phyloP scores from a whole-genome alignment of 2,888 invertebrate genomes.

The Melanophora roralis region DNA sequence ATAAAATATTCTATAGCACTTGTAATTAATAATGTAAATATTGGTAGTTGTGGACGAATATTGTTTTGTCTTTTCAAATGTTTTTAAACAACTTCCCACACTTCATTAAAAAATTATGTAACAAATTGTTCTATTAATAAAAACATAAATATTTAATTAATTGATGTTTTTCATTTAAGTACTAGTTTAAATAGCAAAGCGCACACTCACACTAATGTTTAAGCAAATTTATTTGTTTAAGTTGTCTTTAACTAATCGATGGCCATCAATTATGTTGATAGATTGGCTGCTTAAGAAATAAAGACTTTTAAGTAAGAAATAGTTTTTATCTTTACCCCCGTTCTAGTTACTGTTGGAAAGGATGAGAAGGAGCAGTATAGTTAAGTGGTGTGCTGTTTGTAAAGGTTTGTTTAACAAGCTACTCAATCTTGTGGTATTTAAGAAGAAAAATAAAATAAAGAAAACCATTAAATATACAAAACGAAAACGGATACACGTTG shows the following conservation, averaged over 20 bases:
- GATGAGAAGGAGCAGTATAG: neutral
- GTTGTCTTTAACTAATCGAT: constrained; percentile 71
- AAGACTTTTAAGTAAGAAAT: constrained; percentile 64
- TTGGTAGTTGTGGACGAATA: neutral
- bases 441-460: neutral
- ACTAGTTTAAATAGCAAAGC: constrained; percentile 29
- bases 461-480: neutral
- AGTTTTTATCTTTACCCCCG: constrained; percentile 35
- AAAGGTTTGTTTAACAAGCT: constrained; percentile 48
- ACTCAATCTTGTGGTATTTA: constrained; percentile 61
- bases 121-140: constrained; percentile 23
- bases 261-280: constrained; percentile 75
- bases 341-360: neutral
- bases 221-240: constrained; percentile 37
- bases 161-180: constrained; percentile 56
- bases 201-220: neutral
- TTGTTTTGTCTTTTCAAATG: constrained; percentile 36
- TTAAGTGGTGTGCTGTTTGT: constrained; percentile 13
- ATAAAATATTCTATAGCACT: constrained; percentile 3
- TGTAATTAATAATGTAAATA: constrained; percentile 10
- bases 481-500: neutral
- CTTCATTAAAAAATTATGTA: constrained; percentile 58
- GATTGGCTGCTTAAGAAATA: constrained; percentile 68
- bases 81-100: constrained; percentile 37
- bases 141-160: constrained; percentile 59